Conservation (phyloP, 2,888 invertebrate genomes). For the Nebria brevicollis region DNA sequence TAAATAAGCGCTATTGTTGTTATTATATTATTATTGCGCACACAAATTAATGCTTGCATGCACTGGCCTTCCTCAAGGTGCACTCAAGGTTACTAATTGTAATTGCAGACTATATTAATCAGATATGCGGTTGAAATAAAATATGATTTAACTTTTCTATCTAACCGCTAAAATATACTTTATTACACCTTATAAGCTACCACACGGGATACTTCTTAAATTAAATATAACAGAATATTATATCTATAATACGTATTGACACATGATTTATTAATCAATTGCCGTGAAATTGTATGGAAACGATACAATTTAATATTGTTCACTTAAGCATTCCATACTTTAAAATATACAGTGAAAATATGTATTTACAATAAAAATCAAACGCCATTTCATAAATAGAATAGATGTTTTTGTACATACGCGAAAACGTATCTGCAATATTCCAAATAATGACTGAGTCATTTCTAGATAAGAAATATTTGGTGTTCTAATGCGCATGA, state of each 20-base stretch:
- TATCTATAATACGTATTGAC: not conserved
- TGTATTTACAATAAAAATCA: not conserved
- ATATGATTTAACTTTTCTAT: not conserved
- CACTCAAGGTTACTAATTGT: not conserved
- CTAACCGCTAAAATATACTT: not conserved
- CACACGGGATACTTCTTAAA: not conserved
- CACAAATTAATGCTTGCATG: not conserved
- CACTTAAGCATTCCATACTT: not conserved
- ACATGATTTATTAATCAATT: not conserved
- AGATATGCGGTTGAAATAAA: not conserved
- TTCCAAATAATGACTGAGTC: not conserved
- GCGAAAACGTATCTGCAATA: not conserved
- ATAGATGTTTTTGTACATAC: too few species aligned
- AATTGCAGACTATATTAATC: not conserved
- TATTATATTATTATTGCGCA: too few species aligned
- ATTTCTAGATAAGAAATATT: too few species aligned
- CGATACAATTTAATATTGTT: not conserved
- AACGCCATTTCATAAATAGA: too few species aligned
- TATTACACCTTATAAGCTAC: not conserved
- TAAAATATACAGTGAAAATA: not conserved
- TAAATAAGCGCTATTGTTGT: too few species aligned
- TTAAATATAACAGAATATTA: not conserved
- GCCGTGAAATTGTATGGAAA: not conserved
- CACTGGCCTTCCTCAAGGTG: not conserved
- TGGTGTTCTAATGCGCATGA: not conserved